A percentile compares a stretch with the other conserved stretches of the same genome.
Evolutionary conservation across 2,888 invertebrate genomes (phyloP).

Genomic region (Notodonta dromedarius): DNA sequence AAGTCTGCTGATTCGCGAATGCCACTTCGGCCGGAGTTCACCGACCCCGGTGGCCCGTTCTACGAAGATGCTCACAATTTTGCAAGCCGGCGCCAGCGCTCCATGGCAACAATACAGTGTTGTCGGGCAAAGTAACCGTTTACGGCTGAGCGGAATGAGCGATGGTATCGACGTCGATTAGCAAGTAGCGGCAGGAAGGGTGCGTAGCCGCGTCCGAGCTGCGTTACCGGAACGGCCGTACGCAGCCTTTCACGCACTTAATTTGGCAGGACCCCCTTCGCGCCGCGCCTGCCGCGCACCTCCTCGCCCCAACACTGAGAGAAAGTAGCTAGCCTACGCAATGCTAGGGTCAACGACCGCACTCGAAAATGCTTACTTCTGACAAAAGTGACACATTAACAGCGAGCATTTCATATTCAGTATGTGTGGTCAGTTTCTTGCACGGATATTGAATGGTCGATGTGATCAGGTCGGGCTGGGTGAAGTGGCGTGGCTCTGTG

Average conservation of each 20-base stretch:
- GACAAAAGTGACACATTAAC: constrained; percentile 82
- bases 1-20: constrained; percentile 61
- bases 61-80: constrained; percentile 51
- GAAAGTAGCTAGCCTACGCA: constrained; percentile 84
- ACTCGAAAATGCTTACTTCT: constrained; percentile 81
- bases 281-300: constrained; percentile 60
- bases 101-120: constrained; percentile 35
- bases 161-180: constrained; percentile 30
- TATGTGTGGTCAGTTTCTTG: constrained; percentile 79
- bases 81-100: constrained; percentile 48
- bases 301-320: constrained; percentile 70
- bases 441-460: constrained; percentile 67
- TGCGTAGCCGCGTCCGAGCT: constrained; percentile 40
- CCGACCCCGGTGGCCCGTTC: constrained; percentile 59
- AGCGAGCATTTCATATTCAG: constrained; percentile 78
- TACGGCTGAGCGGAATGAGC: constrained; percentile 29
- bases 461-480: constrained; percentile 66
- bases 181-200: constrained; percentile 45
- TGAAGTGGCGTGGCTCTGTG: constrained; percentile 43
- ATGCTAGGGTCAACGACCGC: constrained; percentile 81
- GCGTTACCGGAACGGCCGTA: constrained; percentile 63
- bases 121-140: constrained; percentile 30
- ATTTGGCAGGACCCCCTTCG: constrained; percentile 81
- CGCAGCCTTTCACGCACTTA: constrained; percentile 82
- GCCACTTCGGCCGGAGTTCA: constrained; percentile 61